These are phyloP conservation scores for Plecotus auritus DNA, from an alignment of 2,113 vertebrate genomes.

Conservation along the genomic window DNA sequence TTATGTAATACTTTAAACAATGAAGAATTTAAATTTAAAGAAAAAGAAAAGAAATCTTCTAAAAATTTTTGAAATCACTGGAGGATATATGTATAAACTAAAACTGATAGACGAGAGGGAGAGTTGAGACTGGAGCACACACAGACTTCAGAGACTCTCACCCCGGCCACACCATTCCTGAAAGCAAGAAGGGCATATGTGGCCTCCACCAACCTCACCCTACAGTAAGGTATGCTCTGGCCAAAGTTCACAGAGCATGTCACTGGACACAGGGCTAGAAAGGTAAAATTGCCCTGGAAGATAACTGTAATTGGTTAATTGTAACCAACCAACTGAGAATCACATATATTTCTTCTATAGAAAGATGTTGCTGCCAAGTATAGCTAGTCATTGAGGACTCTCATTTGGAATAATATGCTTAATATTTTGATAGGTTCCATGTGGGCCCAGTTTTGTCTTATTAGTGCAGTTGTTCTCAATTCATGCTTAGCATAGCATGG, in stretches of 20 bases:
- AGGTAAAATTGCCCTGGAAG: not conserved
- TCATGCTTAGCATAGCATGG: not conserved
- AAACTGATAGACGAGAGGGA: not conserved
- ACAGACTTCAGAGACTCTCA: not conserved
- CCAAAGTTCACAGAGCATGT: not conserved
- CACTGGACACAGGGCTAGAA: not conserved
- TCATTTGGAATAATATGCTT: not conserved
- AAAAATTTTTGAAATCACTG: not conserved
- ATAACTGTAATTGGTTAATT: conserved; percentile 27
- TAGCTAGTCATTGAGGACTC: conserved; percentile 14
- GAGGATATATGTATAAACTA: not conserved
- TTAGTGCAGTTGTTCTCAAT: not conserved
- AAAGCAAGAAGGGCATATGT: not conserved
- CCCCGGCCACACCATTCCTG: not conserved
- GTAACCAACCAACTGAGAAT: conserved; percentile 6
- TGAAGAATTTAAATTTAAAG: no score
- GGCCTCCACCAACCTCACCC: not conserved
- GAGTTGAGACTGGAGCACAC: not conserved
- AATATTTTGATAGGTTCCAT: not conserved
- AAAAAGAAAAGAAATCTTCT: not conserved
- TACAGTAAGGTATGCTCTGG: not conserved
- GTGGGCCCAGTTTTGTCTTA: not conserved
- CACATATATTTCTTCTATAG: not conserved
- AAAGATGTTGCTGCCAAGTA: conserved; percentile 10
- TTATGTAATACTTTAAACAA: no score